Evolutionary conservation across 2,888 invertebrate species (phyloP).

Genomic region (Amiota minor): DNA sequence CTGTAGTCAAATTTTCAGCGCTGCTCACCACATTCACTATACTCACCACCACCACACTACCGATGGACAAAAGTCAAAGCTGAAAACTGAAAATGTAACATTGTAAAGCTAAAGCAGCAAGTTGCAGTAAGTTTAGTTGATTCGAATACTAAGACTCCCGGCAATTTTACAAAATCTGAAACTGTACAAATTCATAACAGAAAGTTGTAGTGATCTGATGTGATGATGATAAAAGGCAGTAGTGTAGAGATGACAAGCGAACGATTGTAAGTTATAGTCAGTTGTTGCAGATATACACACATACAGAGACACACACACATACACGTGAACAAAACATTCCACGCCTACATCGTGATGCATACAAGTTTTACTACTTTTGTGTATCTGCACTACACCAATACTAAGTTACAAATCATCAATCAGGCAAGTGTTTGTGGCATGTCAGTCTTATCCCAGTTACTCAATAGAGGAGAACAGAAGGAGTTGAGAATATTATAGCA

Average conservation of each 20-base stretch:
- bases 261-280: not conserved
- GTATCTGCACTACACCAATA: not conserved
- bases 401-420: constrained; percentile 27
- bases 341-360: not conserved
- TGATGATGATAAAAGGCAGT: not conserved
- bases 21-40: not conserved
- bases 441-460: not conserved
- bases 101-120: constrained; percentile 4
- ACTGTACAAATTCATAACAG: constrained; percentile 60
- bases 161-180: constrained; percentile 42
- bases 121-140: too few species aligned
- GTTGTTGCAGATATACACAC: not conserved
- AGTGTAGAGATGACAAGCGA: not conserved
- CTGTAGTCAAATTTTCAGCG: constrained; percentile 14
- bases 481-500: constrained; percentile 10
- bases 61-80: not conserved
- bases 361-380: too few species aligned
- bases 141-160: constrained; percentile 18
- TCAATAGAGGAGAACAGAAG: constrained; percentile 43
- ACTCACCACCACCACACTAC: not conserved
- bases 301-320: not conserved
- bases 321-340: not conserved
- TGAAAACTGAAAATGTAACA: constrained; percentile 12
- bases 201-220: not conserved
- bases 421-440: constrained; percentile 23